Evolutionary conservation across 2,113 vertebrate species (phyloP).

Genomic region (Chiloscyllium plagiosum): DNA sequence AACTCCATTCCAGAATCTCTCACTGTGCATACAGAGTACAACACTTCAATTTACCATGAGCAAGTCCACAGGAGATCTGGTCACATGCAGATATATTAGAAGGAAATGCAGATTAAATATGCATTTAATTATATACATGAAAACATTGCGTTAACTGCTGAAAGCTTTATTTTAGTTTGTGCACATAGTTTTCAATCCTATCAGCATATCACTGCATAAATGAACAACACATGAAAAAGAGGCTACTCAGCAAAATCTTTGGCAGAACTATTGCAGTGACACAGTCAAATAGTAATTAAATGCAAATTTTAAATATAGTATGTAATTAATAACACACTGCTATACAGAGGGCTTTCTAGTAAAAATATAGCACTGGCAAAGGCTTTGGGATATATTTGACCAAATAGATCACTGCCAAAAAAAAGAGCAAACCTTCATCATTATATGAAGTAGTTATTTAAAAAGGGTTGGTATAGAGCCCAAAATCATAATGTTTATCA

Average conservation of each 20-base stretch:
- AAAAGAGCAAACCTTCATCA: not conserved
- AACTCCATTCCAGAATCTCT: not conserved
- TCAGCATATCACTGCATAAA: too few species aligned
- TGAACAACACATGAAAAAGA: conserved; percentile 7
- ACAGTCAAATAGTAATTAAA: conserved; percentile 21
- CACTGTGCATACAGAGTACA: not conserved
- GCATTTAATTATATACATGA: not conserved
- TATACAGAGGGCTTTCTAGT: not conserved
- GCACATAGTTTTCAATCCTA: not conserved
- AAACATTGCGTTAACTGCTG: not conserved
- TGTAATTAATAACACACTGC: conserved; percentile 11
- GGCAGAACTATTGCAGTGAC: conserved; percentile 19
- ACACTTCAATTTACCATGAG: not conserved
- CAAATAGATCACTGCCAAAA: not conserved
- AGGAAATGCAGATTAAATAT: not conserved
- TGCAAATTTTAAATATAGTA: not conserved
- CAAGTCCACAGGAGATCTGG: not conserved
- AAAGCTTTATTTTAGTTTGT: conserved; percentile 5
- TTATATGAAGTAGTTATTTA: not conserved
- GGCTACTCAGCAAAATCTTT: not conserved
- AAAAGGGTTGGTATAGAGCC: not conserved
- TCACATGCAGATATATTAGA: not conserved
- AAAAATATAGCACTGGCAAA: not conserved
- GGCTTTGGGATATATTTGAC: not conserved
- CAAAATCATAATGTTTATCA: not conserved